Evolutionary conservation across 1,140 invertebrate genomes (phyloP).

Genomic region (Aphaenogaster ashmeadi): DNA sequence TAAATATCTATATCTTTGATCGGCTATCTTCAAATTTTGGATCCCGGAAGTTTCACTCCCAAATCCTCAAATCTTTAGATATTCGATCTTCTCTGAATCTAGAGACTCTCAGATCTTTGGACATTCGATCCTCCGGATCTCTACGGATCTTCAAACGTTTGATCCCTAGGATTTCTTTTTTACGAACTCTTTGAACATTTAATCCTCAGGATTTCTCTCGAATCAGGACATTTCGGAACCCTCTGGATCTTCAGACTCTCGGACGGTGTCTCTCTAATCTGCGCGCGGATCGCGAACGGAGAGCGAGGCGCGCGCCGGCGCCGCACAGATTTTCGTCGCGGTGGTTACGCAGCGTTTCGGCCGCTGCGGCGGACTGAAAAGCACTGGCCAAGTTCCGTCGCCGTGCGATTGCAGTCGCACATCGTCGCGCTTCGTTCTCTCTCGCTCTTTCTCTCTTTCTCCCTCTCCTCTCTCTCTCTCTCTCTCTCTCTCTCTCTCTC

Average conservation of each 20-base stretch:
- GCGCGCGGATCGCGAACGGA: not conserved
- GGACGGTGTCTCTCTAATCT: not conserved
- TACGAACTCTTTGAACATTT: not conserved
- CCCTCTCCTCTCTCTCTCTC: not conserved
- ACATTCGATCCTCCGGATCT: not conserved
- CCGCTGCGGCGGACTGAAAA: constrained; percentile 35
- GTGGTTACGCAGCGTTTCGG: constrained; percentile 10
- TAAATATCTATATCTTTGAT: not conserved
- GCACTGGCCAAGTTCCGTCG: constrained; percentile 31
- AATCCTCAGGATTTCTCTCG: not conserved
- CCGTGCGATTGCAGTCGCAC: constrained; percentile 47
- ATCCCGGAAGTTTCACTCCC: not conserved
- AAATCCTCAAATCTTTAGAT: not conserved
- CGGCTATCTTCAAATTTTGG: not conserved
- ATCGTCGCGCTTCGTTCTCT: constrained; percentile 32
- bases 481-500: not conserved
- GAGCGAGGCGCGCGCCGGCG: constrained; percentile 1
- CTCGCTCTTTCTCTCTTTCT: not conserved
- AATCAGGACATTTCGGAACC: not conserved
- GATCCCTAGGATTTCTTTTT: not conserved
- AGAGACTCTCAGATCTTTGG: not conserved
- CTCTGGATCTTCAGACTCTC: not conserved
- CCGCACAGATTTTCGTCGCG: constrained; percentile 11
- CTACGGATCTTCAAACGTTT: not conserved
- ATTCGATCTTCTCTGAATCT: not conserved